A percentile compares a stretch with the other conserved stretches of the same genome.
Evolutionary conservation across 2,113 vertebrate genomes (phyloP).

Genomic region (Pygoscelis antarcticus): DNA sequence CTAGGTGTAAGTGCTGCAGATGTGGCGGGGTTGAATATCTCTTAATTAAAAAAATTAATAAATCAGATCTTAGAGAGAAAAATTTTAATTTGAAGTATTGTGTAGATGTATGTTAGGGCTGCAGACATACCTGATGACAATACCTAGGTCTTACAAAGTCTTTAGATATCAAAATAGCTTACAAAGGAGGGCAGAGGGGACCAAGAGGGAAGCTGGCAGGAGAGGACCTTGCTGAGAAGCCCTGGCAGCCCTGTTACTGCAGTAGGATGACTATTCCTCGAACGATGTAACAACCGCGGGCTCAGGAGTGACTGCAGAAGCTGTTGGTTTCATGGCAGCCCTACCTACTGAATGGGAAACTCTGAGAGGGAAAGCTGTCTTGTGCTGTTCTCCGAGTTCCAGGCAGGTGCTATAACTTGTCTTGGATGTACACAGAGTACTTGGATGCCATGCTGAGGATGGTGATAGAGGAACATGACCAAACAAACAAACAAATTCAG

Average conservation of each 20-base stretch:
- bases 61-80: neutral
- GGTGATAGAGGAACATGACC: neutral
- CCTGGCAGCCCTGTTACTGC: neutral
- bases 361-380: neutral
- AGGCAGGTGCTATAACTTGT: neutral
- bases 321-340: neutral
- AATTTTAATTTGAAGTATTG: neutral
- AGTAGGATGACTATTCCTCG: neutral
- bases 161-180: neutral
- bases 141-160: neutral
- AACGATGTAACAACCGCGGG: fast-evolving
- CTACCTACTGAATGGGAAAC: neutral
- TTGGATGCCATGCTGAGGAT: neutral
- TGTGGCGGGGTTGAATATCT: neutral
- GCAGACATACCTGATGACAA: neutral
- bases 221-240: neutral
- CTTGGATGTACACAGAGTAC: neutral
- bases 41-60: neutral
- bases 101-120: neutral
- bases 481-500: neutral
- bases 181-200: neutral
- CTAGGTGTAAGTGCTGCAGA: neutral
- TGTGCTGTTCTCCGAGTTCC: neutral
- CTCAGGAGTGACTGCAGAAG: neutral
- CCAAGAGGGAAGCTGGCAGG: neutral